Evolutionary conservation across 2,797 vertebrate species (phyloP), one percentile per base, ranked within the genome.

Genomic region (Eutrigla gurnardus): DNA sequence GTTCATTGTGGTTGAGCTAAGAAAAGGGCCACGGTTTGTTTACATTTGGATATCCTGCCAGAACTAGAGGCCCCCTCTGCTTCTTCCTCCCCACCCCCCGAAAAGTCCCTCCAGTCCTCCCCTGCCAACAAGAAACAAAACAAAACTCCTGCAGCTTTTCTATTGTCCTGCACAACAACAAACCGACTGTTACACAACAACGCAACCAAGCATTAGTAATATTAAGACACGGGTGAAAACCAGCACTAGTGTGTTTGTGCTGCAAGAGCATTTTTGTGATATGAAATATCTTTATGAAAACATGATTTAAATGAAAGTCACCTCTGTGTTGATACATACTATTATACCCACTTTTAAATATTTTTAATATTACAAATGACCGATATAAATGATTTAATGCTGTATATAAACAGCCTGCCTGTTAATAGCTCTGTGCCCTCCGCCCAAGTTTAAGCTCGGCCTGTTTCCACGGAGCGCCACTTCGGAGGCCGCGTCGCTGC

Each of bases 21-120:
- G 77, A 83, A 77, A 75, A 25, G 70, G 76, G 47, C 70, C 1
- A 6, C 0, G 32, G 70, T 86, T 92, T 94, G 91, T 94, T 93
- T 93, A 93, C 91, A 90, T 90, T 88, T 88, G 83, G 84, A 93
- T 89, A 90, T 93, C 93, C 92, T 92, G 88, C 90, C 81, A 86
- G 74, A 89, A 72, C 62, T 49, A 84, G 83, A 80, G 81, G 55
- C 80, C 81, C 86, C 77, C 68, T 61, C 55, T 17, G 49, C 65
- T 60, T 46, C 53, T 36, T 15, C 37, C 45, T 55, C 32, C 8
- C 45, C 18, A 50, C 5, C 54, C 36, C 45, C 37, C 7, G 65
- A 69, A 60, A 67, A 73, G 78, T 64, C 49, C 10, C 76, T 81
- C 71, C 40, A 80, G 66, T 73, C 78, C 81, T 77, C 70, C 60